A percentile compares a stretch with the other conserved stretches of the same genome.
Evolutionary conservation across 2,888 invertebrate genomes (phyloP).

Genomic region (Chydorus sphaericus): DNA sequence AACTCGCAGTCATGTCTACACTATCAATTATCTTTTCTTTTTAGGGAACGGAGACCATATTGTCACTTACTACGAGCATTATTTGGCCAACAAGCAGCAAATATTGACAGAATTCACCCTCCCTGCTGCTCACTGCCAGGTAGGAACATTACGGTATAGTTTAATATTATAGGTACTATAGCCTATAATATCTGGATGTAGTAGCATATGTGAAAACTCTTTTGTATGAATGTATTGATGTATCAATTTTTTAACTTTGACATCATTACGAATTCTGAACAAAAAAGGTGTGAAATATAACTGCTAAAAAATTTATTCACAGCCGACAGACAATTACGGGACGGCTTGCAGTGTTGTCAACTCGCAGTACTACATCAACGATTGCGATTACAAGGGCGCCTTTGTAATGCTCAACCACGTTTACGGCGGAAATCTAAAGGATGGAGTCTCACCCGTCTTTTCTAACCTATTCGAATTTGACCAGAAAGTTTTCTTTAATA

Average conservation of each 20-base stretch:
- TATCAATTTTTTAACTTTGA: too few relatives aligned
- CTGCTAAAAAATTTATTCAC: background rate
- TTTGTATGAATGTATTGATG: too few relatives aligned
- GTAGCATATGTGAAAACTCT: too few relatives aligned
- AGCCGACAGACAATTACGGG: slow-evolving; percentile 24
- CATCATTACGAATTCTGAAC: too few relatives aligned
- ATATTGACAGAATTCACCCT: slow-evolving; percentile 11
- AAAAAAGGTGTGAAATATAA: too few relatives aligned
- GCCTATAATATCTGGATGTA: too few relatives aligned
- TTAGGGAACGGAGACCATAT: slow-evolving; percentile 16
- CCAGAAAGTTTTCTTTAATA: slow-evolving; percentile 20
- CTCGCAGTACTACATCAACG: slow-evolving; percentile 22
- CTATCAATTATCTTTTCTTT: too few relatives aligned
- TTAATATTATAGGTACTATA: too few relatives aligned
- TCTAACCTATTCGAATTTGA: slow-evolving; percentile 17
- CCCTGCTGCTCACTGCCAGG: slow-evolving; percentile 11
- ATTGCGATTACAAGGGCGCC: slow-evolving; percentile 25
- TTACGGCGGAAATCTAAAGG: slow-evolving; percentile 20
- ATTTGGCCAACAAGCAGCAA: background rate
- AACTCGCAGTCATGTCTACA: too few relatives aligned
- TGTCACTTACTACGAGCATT: slow-evolving; percentile 11
- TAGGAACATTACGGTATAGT: too few relatives aligned
- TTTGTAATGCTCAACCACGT: slow-evolving; percentile 24
- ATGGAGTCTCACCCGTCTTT: background rate
- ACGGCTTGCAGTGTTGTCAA: slow-evolving; percentile 19